These are phyloP conservation scores for Acrocephalus kingi DNA, from an alignment of 2,113 vertebrate genomes.

Conservation along the genomic window DNA sequence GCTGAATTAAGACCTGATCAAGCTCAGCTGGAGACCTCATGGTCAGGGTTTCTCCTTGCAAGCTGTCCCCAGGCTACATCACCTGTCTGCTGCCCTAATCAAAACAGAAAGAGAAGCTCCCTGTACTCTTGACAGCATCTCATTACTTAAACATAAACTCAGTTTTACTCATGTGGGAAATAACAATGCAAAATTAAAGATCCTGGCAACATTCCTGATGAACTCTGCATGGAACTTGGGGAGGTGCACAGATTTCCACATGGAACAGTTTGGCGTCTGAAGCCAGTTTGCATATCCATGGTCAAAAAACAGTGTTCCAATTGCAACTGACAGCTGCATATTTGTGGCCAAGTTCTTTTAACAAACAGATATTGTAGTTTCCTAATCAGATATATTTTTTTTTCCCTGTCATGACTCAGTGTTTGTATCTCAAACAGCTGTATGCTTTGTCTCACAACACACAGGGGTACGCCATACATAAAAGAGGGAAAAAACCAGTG, in stretches of 20 bases:
- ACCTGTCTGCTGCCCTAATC: neutral
- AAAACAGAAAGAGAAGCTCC: neutral
- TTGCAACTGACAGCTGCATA: neutral
- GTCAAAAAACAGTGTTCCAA: neutral
- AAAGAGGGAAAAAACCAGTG: neutral
- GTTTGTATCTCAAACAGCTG: neutral
- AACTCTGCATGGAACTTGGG: neutral
- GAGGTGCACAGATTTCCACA: neutral
- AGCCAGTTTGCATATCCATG: neutral
- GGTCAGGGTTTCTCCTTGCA: neutral
- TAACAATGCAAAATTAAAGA: neutral
- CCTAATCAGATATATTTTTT: neutral
- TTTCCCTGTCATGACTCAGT: neutral
- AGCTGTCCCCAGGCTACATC: neutral
- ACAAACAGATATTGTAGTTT: neutral
- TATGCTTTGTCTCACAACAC: neutral
- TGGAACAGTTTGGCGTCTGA: neutral
- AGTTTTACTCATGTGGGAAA: neutral
- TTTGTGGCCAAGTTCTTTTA: neutral
- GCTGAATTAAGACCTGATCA: neutral
- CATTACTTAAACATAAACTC: neutral
- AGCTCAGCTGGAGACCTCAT: neutral
- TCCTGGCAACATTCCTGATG: neutral
- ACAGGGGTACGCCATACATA: neutral
- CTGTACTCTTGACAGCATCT: neutral